Evolutionary conservation across 2,888 invertebrate genomes (phyloP).

Genomic region (Plagodis dolabraria): DNA sequence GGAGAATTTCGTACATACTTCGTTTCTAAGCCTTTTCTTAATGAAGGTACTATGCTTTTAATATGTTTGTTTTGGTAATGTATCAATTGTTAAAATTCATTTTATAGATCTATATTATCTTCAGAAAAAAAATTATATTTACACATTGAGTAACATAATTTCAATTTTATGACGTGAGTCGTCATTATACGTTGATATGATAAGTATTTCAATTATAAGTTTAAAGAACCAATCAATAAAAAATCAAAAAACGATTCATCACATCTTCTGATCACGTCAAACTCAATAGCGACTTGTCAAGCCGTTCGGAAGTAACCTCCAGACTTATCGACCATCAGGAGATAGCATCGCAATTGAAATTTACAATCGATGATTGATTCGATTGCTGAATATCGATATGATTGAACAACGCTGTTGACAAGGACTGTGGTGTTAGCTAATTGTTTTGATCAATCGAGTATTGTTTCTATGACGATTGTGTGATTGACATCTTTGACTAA

Average conservation of each 20-base stretch:
- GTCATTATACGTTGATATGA: neutral
- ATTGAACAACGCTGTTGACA: conserved; percentile 3
- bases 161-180: too few relatives aligned
- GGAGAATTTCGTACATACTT: too few relatives aligned
- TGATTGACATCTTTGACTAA: too few relatives aligned
- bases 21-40: too few relatives aligned
- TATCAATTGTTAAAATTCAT: too few relatives aligned
- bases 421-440: conserved; percentile 2
- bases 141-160: too few relatives aligned
- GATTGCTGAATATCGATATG: neutral
- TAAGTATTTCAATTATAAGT: neutral
- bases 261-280: conserved; percentile 11
- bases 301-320: conserved; percentile 21
- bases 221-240: neutral
- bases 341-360: conserved; percentile 13
- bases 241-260: conserved; percentile 11
- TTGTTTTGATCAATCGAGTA: neutral
- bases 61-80: too few relatives aligned
- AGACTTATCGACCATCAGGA: conserved; percentile 16
- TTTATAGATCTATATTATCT: too few relatives aligned
- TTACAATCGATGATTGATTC: conserved; percentile 14
- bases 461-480: too few relatives aligned
- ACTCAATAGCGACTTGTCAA: conserved; percentile 14
- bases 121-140: too few relatives aligned
- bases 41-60: too few relatives aligned